Evolutionary conservation across 2,888 invertebrate species (phyloP), one percentile per base, ranked within the genome.

Genomic region (Electrophaes corylata): DNA sequence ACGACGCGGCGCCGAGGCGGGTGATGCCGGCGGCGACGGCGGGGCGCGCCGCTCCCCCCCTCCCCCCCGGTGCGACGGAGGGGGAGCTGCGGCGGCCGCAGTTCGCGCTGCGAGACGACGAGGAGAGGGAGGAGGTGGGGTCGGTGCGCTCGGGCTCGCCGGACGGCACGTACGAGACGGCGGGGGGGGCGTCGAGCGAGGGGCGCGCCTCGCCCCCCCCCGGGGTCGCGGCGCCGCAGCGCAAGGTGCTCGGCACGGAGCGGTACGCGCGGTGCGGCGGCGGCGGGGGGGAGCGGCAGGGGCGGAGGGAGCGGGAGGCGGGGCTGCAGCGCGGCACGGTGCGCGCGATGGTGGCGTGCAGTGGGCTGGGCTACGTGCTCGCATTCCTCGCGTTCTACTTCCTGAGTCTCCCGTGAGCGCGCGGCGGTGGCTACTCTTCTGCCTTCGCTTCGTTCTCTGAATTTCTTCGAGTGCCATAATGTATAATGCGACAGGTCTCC

Each of bases 271-370:
- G 59, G 58, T 51, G 45, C 41, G 31, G 47, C 41, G 20, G n/a
- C 67, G 89, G 55, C 82, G 88, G 73, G 79, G 79, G 50, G 41
- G 54, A 59, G 56, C 50, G 35, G 45, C 18, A 48, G 19, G 67
- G 89, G 54, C 83, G 88, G 73, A 79, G 79, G 52, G 78, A 86
- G 88, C 64, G 90, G 80, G 79, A 52, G 78, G 86, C 87, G 64
- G 70, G 91, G 86, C 62, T 60, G 58, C 65, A 65, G 69, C 81
- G 82, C 37, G 77, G 71, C 33, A 81, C 93, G 57, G 86, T 93
- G 78, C 91, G 92, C 65, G 89, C 92, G 86, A 73, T 94, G 72
- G 91, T 94, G 67, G 91, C 93, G 59, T 92, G 93, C 73, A 93
- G 93, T 78, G 79, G 81, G 14, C 65, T 82, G 62, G 67, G 83